Conservation (phyloP, 2,888 invertebrate genomes). For the Cremastinae sp. region DNA sequence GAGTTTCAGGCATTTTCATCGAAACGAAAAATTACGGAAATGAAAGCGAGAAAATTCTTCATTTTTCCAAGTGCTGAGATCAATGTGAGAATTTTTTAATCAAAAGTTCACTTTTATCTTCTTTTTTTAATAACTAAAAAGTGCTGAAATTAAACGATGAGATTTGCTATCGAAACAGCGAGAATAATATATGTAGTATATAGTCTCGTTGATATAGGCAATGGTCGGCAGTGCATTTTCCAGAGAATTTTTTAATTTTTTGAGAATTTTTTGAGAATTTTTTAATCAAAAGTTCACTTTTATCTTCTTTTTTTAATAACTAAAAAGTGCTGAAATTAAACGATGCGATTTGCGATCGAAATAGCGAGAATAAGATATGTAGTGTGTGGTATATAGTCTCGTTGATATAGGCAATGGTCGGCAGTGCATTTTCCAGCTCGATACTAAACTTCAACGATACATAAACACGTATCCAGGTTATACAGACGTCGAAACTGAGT, state of each 20-base stretch:
- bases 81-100: too few species aligned
- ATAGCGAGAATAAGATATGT: neutral
- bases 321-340: neutral
- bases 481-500: constrained; percentile 17
- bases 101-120: too few species aligned
- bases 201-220: neutral
- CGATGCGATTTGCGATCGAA: too few species aligned
- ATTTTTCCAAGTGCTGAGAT: too few species aligned
- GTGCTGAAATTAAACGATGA: too few species aligned
- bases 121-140: neutral
- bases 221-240: constrained; percentile 51
- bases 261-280: too few species aligned
- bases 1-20: constrained; percentile 18
- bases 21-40: neutral
- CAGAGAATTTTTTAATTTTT: neutral
- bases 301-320: neutral
- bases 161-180: too few species aligned
- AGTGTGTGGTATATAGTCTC: neutral
- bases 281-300: too few species aligned
- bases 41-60: neutral
- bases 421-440: constrained; percentile 58
- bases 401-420: neutral
- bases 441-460: constrained; percentile 68
- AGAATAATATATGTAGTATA: neutral
- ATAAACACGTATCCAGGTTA: constrained; percentile 58